phyloP scores from a whole-genome alignment of 2,797 vertebrate species.

The Sebastes melanostomus region DNA sequence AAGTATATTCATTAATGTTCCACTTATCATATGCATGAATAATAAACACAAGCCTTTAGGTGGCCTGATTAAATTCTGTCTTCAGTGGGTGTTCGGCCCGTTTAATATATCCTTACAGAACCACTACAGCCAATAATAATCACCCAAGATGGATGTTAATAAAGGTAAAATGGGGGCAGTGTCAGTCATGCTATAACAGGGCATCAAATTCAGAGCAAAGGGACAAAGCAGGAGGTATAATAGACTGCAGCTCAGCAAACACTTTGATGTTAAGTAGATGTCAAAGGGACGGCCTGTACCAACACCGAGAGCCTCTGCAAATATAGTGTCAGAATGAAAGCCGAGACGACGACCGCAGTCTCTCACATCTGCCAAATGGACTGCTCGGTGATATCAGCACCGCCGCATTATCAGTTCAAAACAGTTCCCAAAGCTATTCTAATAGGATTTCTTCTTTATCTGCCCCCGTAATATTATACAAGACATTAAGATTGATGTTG shows the following conservation, averaged over 20 bases:
- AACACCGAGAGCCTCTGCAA: constrained; percentile 36
- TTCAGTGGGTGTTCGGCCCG: background rate
- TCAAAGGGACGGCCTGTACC: constrained; percentile 50
- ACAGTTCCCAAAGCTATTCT: constrained; percentile 17
- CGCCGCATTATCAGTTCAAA: background rate
- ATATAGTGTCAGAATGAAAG: constrained; percentile 35
- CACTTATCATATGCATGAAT: background rate
- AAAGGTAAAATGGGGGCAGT: background rate
- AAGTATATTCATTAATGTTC: background rate
- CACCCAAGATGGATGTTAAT: background rate
- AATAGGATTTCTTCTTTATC: constrained; percentile 11
- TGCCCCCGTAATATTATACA: background rate
- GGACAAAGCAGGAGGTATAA: constrained; percentile 9
- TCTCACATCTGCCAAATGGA: constrained; percentile 29
- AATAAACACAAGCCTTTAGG: background rate
- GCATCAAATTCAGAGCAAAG: background rate
- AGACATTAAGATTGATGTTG: constrained; percentile 10
- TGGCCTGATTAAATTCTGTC: background rate
- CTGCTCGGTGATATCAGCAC: background rate
- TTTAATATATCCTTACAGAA: background rate
- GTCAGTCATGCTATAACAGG: background rate
- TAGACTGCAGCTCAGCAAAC: constrained; percentile 53
- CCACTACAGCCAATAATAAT: background rate
- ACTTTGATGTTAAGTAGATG: constrained; percentile 48
- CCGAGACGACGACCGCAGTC: constrained; percentile 17